phyloP scores from a whole-genome alignment of 2,888 invertebrate genomes.

The Malthinus flaveolus region DNA sequence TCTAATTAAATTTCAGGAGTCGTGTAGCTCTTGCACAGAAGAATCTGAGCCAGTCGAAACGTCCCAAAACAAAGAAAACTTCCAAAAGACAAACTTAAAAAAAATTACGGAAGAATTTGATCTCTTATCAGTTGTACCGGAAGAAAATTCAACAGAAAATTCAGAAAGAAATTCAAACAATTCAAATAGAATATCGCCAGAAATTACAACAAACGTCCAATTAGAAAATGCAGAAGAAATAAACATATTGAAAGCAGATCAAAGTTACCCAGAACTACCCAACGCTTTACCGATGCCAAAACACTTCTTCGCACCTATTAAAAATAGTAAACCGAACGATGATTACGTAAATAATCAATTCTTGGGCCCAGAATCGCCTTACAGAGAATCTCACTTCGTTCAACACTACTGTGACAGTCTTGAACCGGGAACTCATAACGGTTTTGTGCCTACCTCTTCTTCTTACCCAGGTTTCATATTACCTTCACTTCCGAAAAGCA shows the following conservation, averaged over 20 bases:
- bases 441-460: slow-evolving; percentile 3
- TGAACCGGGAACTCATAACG: not conserved
- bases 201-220: slow-evolving; percentile 39
- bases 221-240: slow-evolving; percentile 36
- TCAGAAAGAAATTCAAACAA: slow-evolving; percentile 47
- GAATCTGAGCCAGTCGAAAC: slow-evolving; percentile 52
- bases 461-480: slow-evolving; percentile 11
- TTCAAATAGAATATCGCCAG: slow-evolving; percentile 34
- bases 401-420: slow-evolving; percentile 1
- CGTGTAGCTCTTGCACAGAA: slow-evolving; percentile 48
- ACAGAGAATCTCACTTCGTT: slow-evolving; percentile 20
- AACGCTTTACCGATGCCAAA: slow-evolving; percentile 35
- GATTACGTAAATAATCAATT: slow-evolving; percentile 43
- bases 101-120: slow-evolving; percentile 66
- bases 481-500: slow-evolving; percentile 42
- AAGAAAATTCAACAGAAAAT: slow-evolving; percentile 62
- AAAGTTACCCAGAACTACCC: slow-evolving; percentile 49
- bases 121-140: slow-evolving; percentile 76
- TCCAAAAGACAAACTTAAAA: slow-evolving; percentile 56
- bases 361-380: slow-evolving; percentile 21
- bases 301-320: slow-evolving; percentile 56
- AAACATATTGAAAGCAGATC: slow-evolving; percentile 51
- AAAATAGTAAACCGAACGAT: slow-evolving; percentile 45
- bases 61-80: slow-evolving; percentile 54
- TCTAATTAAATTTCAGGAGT: slow-evolving; percentile 42